Percentiles rank a stretch among this genome's conserved stretches.
These are phyloP conservation scores for Elephas maximus DNA, from an alignment of 2,113 vertebrate species.

Conservation along the genomic window DNA sequence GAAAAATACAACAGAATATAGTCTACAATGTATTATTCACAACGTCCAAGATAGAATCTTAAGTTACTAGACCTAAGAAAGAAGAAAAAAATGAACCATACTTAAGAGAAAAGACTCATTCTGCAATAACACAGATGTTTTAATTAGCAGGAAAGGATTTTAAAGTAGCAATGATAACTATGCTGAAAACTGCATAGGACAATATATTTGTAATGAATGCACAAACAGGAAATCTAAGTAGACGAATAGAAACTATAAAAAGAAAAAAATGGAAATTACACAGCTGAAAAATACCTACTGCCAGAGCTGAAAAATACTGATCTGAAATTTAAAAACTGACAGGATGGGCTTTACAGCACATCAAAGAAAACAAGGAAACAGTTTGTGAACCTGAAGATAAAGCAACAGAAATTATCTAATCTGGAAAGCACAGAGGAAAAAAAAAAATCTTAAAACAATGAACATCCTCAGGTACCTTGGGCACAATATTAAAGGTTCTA, in stretches of 20 bases:
- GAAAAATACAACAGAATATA: not conserved
- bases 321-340: not conserved
- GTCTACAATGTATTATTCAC: not conserved
- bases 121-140: not conserved
- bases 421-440: not conserved
- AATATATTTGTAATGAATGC: not conserved
- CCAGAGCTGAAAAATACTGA: not conserved
- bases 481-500: conserved; percentile 1
- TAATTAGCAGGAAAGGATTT: not conserved
- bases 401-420: not conserved
- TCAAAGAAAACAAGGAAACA: not conserved
- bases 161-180: not conserved
- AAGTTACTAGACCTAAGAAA: not conserved
- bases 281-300: not conserved
- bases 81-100: not conserved
- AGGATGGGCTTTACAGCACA: not conserved
- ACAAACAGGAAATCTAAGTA: not conserved
- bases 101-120: not conserved
- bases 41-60: not conserved
- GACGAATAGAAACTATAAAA: not conserved
- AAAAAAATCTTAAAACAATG: not conserved
- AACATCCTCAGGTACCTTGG: not conserved
- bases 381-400: not conserved
- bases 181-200: not conserved
- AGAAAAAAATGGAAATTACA: conserved; percentile 10